These are phyloP conservation scores for Pteronura brasiliensis DNA, from an alignment of 2,113 vertebrate genomes.

Conservation along the genomic window DNA sequence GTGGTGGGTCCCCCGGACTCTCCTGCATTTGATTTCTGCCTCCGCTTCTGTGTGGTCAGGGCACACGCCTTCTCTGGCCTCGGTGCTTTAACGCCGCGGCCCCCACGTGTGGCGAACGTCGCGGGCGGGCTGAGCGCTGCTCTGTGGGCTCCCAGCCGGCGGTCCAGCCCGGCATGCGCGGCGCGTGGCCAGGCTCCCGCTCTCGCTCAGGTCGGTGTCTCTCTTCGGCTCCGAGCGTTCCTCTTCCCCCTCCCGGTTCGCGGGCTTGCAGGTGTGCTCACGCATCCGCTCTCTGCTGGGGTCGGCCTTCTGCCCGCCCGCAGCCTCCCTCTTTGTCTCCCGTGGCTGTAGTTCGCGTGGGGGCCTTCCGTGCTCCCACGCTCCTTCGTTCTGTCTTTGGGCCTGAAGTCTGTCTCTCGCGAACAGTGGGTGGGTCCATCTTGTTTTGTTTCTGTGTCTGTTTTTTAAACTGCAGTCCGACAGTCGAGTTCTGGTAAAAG, in stretches of 20 bases:
- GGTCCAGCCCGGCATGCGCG: accelerated
- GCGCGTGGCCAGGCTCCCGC: too few species aligned
- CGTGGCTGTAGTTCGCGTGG: background rate
- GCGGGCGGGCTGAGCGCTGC: too few species aligned
- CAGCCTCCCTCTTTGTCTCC: background rate
- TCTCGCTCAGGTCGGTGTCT: background rate
- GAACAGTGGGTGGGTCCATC: background rate
- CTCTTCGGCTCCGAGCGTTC: background rate
- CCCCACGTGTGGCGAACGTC: background rate
- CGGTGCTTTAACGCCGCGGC: background rate
- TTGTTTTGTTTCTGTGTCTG: background rate
- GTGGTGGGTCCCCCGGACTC: background rate
- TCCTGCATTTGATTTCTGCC: background rate
- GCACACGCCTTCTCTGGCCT: background rate
- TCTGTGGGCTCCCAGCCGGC: background rate
- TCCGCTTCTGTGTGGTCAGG: background rate
- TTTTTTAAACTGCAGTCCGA: background rate
- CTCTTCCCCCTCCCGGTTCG: background rate
- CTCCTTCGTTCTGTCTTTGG: background rate
- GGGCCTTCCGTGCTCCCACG: background rate
- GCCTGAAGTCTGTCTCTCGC: background rate
- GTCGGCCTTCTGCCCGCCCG: background rate
- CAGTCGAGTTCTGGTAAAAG: background rate
- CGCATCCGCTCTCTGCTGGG: background rate
- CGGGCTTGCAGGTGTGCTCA: background rate